phyloP scores from a whole-genome alignment of 2,113 vertebrate species.

The Pachyramphus minor region DNA sequence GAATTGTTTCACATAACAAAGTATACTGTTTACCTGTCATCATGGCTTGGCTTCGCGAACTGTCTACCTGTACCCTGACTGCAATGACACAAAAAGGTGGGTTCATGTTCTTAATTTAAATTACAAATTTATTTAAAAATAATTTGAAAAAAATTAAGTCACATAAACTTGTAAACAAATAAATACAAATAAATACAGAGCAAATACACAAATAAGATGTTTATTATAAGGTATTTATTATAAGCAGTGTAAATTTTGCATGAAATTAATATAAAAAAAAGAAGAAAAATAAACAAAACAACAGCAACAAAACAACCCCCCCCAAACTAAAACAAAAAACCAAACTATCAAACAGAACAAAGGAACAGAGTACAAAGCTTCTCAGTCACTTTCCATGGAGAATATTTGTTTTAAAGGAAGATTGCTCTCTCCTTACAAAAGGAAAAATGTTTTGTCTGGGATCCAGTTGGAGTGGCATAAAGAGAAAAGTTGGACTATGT shows the following conservation, averaged over 20 bases:
- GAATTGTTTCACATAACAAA: background rate
- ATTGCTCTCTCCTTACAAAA: background rate
- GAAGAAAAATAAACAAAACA: background rate
- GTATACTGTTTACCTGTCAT: background rate
- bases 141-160: background rate
- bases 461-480: background rate
- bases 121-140: background rate
- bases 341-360: background rate
- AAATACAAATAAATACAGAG: background rate
- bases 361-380: background rate
- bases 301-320: background rate
- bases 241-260: background rate
- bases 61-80: background rate
- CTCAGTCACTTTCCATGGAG: background rate
- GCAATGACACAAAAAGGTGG: background rate
- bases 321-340: background rate
- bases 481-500: background rate
- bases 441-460: background rate
- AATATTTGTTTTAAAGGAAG: background rate
- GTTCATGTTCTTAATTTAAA: background rate
- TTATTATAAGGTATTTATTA: too few relatives aligned
- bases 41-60: too few relatives aligned
- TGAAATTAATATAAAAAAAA: background rate
- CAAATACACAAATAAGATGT: background rate
- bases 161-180: background rate